Evolutionary conservation across 2,797 vertebrate genomes (phyloP), one percentile per base, ranked within the genome.

Genomic region (Ispidina picta): DNA sequence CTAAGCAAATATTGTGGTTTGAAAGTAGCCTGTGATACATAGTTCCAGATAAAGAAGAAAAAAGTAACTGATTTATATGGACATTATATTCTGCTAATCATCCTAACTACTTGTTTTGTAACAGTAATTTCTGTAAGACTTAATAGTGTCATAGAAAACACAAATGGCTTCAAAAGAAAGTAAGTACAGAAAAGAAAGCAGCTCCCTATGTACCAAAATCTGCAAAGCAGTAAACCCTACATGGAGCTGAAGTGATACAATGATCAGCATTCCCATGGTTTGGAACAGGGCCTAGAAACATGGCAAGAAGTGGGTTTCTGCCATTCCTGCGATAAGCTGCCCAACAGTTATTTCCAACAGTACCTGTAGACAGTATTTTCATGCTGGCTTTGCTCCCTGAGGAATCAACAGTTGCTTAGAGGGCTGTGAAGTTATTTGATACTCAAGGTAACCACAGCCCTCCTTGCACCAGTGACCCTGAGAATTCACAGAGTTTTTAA

Each of bases 351-450:
- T 51, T 90, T 84, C 80, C 68, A 79, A 80, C 31, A 80, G 37
- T 88, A 89, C 81, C 88, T 87, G 62, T 15, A 88, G 76, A 51
- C 41, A 56, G 7, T 51, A 18, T 80, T 88, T 92, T 80, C 48
- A 75, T 76, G 35, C 43, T 64, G 58, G 52, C 11, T 79, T 25
- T 2, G 0, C 28, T 59, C 56, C 74, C 46, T 48, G 18, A 92
- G 29, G 20, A 85, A 79, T 59, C 58, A 84, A 33, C 37, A 12
- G 21, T 52, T 89, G 88, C 65, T 86, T 90, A 69, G 6, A 86
- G 64, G 35, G 22, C 29, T 82, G 12, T 77, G 46, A 88, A 68
- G 78, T 49, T 88, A 85, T 22, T 22, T 20, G 15, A 74, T 79
- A 84, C 22, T 71, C 62, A 20, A 90, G 65, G 79, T 77, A 84